A percentile compares a stretch with the other conserved stretches of the same genome.
These are phyloP conservation scores for Stenotaenia linearis DNA, from an alignment of 2,888 invertebrate species.

Conservation along the genomic window DNA sequence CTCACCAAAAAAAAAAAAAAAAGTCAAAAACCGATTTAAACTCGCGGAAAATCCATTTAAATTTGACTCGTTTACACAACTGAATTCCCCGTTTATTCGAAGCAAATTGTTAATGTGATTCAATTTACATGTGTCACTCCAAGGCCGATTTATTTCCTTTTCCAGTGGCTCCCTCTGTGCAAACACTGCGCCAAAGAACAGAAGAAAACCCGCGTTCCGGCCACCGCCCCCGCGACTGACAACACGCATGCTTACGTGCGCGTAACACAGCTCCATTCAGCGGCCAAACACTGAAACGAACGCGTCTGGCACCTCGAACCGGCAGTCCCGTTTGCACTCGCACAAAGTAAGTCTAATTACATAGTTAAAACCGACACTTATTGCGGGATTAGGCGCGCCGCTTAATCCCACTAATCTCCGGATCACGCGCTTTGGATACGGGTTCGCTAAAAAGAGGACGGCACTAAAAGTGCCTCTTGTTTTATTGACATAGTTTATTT, in stretches of 20 bases:
- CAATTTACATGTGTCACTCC: not conserved
- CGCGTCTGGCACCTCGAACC: not conserved
- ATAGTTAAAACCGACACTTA: not conserved
- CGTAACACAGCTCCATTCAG: not conserved
- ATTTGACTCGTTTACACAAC: not conserved
- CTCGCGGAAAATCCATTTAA: not conserved
- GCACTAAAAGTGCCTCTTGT: not conserved
- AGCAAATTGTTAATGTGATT: not conserved
- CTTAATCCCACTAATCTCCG: not conserved
- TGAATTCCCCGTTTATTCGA: not conserved
- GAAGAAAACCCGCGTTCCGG: not conserved
- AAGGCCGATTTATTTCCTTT: not conserved
- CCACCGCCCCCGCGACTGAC: slow-evolving; percentile 1
- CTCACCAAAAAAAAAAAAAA: too few species aligned
- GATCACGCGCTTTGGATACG: not conserved
- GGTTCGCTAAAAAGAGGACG: not conserved
- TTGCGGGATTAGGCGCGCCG: not conserved
- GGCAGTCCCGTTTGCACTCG: not conserved
- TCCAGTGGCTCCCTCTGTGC: slow-evolving; percentile 9
- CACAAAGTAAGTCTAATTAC: not conserved
- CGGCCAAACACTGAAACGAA: slow-evolving; percentile 9
- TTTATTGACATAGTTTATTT: slow-evolving; percentile 4
- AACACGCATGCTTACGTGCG: not conserved
- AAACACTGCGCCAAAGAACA: not conserved
- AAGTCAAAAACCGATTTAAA: not conserved